phyloP scores from a whole-genome alignment of 2,797 vertebrate genomes.

The Coreius guichenoti region DNA sequence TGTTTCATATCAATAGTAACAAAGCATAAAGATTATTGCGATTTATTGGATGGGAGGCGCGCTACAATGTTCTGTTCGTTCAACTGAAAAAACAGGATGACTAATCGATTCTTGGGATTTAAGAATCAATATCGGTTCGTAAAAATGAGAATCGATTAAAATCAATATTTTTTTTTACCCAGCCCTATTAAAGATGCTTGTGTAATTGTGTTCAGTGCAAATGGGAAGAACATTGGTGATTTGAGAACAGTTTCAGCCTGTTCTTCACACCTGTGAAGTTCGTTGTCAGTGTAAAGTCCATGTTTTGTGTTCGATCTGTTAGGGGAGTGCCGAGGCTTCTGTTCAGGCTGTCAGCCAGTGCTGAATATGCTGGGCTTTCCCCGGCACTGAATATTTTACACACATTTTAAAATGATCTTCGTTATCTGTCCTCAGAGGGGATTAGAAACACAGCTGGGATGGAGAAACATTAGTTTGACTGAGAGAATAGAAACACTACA shows the following conservation, averaged over 20 bases:
- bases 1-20: too few relatives aligned
- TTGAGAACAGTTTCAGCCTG: slow-evolving; percentile 20
- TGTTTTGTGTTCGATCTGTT: slow-evolving; percentile 47
- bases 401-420: slow-evolving; percentile 66
- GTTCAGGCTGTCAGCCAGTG: slow-evolving; percentile 40
- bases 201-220: background rate
- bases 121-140: too few relatives aligned
- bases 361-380: slow-evolving; percentile 52
- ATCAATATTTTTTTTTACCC: too few relatives aligned
- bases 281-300: slow-evolving; percentile 19
- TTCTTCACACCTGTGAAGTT: slow-evolving; percentile 26
- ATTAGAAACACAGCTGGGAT: slow-evolving; percentile 59
- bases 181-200: background rate
- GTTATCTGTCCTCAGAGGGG: slow-evolving; percentile 62
- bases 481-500: background rate
- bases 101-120: too few relatives aligned
- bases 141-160: too few relatives aligned
- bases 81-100: too few relatives aligned
- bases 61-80: too few relatives aligned
- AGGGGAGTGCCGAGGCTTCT: slow-evolving; percentile 22
- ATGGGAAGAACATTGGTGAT: slow-evolving; percentile 11
- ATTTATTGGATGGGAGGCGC: too few relatives aligned
- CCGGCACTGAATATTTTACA: slow-evolving; percentile 62
- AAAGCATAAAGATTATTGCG: too few relatives aligned
- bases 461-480: slow-evolving; percentile 1